These are phyloP conservation scores for Rhea pennata DNA, from an alignment of 2,113 vertebrate genomes.

Conservation along the genomic window DNA sequence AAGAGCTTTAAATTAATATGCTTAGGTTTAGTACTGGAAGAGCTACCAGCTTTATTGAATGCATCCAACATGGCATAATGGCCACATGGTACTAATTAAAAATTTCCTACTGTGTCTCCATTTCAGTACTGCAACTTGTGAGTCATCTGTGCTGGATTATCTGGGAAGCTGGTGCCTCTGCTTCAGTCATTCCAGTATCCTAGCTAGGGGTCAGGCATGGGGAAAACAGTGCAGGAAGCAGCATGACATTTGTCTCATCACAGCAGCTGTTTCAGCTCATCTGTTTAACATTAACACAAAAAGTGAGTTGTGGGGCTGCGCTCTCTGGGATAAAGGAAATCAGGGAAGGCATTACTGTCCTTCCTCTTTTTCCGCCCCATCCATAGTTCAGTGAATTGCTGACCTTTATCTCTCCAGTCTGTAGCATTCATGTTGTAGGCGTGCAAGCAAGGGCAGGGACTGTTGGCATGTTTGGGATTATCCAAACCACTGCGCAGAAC, in stretches of 20 bases:
- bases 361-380: background rate
- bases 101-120: background rate
- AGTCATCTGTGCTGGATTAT: conserved; percentile 8
- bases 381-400: background rate
- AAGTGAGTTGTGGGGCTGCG: background rate
- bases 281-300: background rate
- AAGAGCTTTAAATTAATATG: conserved; percentile 25
- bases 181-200: background rate
- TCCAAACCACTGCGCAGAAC: background rate
- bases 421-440: background rate
- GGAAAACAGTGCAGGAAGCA: background rate
- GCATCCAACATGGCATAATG: background rate
- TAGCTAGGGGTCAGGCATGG: background rate
- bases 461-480: background rate
- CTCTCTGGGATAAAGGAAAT: background rate
- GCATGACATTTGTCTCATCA: background rate
- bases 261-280: background rate
- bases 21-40: background rate
- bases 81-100: background rate
- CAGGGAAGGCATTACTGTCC: background rate
- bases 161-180: background rate
- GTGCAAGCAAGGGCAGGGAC: background rate
- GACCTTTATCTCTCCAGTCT: background rate
- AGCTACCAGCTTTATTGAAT: conserved; percentile 16
- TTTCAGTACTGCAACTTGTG: background rate